A percentile compares a stretch with the other conserved stretches of the same genome.
Conservation (phyloP, 2,888 invertebrate genomes). For the Griposia aprilina region DNA sequence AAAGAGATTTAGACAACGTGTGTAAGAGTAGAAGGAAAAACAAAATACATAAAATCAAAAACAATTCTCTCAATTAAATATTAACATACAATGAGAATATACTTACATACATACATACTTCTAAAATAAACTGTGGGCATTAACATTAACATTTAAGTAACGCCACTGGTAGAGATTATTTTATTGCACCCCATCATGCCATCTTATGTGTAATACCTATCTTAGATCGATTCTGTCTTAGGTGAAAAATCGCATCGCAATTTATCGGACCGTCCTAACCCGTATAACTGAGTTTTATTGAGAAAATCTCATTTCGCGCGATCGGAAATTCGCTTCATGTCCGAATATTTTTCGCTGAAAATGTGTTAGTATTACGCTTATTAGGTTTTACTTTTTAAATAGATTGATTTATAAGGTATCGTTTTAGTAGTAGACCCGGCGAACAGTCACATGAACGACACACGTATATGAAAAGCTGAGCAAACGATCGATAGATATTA, state of each 20-base stretch:
- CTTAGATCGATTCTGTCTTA: background rate
- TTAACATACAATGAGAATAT: too few species aligned
- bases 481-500: background rate
- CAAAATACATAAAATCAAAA: too few species aligned
- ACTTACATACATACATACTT: too few species aligned
- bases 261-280: constrained; percentile 7
- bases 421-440: background rate
- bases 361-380: background rate
- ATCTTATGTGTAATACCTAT: background rate
- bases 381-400: background rate
- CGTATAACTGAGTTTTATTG: constrained; percentile 18
- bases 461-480: too few species aligned
- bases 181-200: background rate
- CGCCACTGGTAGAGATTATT: background rate
- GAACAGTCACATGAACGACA: background rate
- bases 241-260: background rate
- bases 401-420: background rate
- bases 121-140: too few species aligned
- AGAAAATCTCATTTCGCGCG: constrained; percentile 20
- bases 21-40: too few species aligned
- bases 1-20: too few species aligned
- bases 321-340: constrained; percentile 16
- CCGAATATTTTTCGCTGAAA: background rate
- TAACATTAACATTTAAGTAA: background rate
- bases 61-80: too few species aligned